Base-by-base conservation (phyloP, 2,888 invertebrate species). In the Odontocolon sp. region DNA sequence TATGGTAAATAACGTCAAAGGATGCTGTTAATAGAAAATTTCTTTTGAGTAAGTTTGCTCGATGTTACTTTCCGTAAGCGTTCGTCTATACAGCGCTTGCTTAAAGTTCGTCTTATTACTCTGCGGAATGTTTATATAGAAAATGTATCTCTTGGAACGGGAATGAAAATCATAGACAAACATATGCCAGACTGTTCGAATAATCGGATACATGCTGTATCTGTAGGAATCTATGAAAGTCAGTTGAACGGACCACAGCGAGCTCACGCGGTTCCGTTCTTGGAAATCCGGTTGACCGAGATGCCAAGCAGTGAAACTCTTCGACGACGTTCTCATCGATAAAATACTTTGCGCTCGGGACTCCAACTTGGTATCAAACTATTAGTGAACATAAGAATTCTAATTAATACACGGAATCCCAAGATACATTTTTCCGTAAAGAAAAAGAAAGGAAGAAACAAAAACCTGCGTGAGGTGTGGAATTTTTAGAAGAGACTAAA, bases 241-340 rank as follows among this genome's bases (percentile, higher is more conserved):
- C 75, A 54, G 69, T 70, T 64, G 69, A 75, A 70, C 69, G 59
- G 64, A 75, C 57, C 36, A n/a, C 45, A 26, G 61, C 50, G 31
- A 67, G 57, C 26, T 52, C 69, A 67, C 64, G 42, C 56, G 64
- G 70, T 70, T 75, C 75, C 75, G 70, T 75, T 75, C 68, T 64
- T 57, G 75, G 70, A 66, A 70, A 75, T 75, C 75, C 75, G 69
- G 75, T 75, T 75, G 75, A 69, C 75, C 75, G 75, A 75, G 75
- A 75, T 75, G 75, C 75, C 75, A 64, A 52, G 57, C 70, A 75
- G 75, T 75, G 75, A 75, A 75, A 75, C 75, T 75, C 70, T 50
- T 75, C 75, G 52, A 59, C 45, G 74, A 33, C 31, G 40, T 61
- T 47, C 50, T 28, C 54, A 63, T 69, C 23, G 47, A 54, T 54